Percentiles rank a stretch among this genome's conserved stretches.
Evolutionary conservation across 2,113 vertebrate species (phyloP).

Genomic region (Pangasianodon gigas): DNA sequence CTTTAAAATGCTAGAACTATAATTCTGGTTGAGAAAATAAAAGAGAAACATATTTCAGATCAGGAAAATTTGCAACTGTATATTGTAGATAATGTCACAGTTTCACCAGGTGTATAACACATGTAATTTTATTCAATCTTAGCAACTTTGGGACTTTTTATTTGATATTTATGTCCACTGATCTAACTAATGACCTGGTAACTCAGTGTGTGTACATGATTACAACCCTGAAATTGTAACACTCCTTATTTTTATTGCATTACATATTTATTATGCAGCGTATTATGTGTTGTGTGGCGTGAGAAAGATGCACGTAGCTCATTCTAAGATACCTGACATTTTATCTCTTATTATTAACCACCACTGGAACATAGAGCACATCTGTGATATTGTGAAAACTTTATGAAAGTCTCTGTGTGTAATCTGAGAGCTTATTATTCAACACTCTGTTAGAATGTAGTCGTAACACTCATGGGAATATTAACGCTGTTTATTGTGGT

Average conservation of each 20-base stretch:
- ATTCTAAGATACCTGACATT: neutral
- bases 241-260: neutral
- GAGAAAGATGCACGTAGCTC: neutral
- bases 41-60: too few relatives aligned
- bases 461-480: neutral
- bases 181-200: neutral
- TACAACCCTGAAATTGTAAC: neutral
- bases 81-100: too few relatives aligned
- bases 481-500: neutral
- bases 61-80: too few relatives aligned
- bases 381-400: neutral
- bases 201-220: neutral
- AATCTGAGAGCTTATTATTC: neutral
- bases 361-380: neutral
- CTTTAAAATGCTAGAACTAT: neutral
- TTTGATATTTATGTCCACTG: too few relatives aligned
- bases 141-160: too few relatives aligned
- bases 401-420: neutral
- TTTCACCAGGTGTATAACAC: too few relatives aligned
- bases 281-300: neutral
- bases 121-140: too few relatives aligned
- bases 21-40: too few relatives aligned
- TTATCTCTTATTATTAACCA: neutral
- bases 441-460: neutral
- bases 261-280: neutral